Evolutionary conservation across 2,113 vertebrate species (phyloP), one percentile per base, ranked within the genome.

Genomic region (Willisornis vidua): DNA sequence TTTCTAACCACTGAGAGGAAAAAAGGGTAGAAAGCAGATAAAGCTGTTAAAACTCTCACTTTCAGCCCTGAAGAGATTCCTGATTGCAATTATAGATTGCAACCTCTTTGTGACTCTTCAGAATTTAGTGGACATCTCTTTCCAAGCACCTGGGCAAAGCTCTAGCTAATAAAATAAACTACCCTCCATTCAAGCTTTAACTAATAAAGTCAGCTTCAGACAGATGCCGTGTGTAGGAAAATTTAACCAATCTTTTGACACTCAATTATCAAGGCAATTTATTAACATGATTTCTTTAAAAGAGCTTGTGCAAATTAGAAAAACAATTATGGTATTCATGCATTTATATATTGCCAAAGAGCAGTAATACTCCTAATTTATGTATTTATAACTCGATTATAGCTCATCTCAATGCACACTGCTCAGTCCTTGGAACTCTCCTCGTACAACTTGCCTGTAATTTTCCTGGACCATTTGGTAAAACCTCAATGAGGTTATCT

Each of bases 71-170:
- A 98, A 98, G 98, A 98, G 97, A 97, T 97, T 96, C 95, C 87
- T 81, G 98, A 98, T 98, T 96, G 98, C 97, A 98, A 98, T 98
- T 98, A 98, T 98, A 98, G 98, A 98, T 98, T 98, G 96, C 97
- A 97, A 95, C 96, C 96, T 97, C 97, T 97, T 96, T 97, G 91
- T 97, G 96, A 97, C 96, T 98, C 94, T 96, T 96, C 96, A 97
- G 97, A 98, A 98, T 98, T 97, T 96, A 95, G 93, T 92, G 95
- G 97, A 94, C 95, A 94, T 92, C 94, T 97, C 85, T 97, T 90
- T 84, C 88, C 94, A 74, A 62, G 96, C 98, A 98, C 98, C 98
- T 98, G 98, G 94, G 97, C 95, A 91, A 96, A 97, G 93, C 70
- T 86, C 89, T 92, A 13, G 7, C 94, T 98, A 98, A 98, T 98